Percentiles rank a stretch among this genome's conserved stretches.
phyloP scores from a whole-genome alignment of 1,140 invertebrate species.

The Lanistes nyassanus region DNA sequence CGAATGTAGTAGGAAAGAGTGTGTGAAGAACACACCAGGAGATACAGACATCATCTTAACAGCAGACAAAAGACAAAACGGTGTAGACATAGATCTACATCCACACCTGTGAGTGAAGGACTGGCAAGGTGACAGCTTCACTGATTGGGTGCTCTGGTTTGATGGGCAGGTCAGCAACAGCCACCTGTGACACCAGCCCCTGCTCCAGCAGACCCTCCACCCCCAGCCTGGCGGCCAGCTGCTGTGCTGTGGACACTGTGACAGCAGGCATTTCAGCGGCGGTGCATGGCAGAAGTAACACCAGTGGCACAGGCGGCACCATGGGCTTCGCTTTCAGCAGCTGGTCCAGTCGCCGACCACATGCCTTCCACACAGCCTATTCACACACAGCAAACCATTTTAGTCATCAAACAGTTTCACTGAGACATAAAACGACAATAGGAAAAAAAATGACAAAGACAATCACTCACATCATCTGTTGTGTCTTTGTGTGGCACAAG shows the following conservation, averaged over 20 bases:
- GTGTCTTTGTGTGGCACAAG: conserved; percentile 15
- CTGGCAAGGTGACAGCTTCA: conserved; percentile 1
- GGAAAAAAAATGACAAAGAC: background rate
- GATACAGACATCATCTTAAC: too few relatives aligned
- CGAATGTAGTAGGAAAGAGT: too few relatives aligned
- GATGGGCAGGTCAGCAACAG: conserved; percentile 17
- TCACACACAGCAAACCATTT: too few relatives aligned
- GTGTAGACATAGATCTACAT: too few relatives aligned
- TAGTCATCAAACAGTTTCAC: too few relatives aligned
- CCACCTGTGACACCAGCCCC: conserved; percentile 36
- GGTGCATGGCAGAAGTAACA: conserved; percentile 29
- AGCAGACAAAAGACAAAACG: too few relatives aligned
- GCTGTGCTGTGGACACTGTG: background rate
- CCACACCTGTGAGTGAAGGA: conserved; percentile 26
- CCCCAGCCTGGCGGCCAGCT: conserved; percentile 25
- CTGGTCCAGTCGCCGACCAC: conserved; percentile 37
- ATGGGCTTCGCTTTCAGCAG: conserved; percentile 47
- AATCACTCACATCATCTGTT: conserved; percentile 13
- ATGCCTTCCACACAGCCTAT: conserved; percentile 49
- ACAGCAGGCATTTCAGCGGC: background rate
- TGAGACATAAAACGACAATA: background rate
- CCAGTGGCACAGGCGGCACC: conserved; percentile 49
- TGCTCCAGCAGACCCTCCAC: conserved; percentile 39
- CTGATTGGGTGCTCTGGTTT: background rate
- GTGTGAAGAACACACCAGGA: too few relatives aligned